These are phyloP conservation scores for Hemiscyllium ocellatum DNA, from an alignment of 2,113 vertebrate genomes.

Conservation along the genomic window DNA sequence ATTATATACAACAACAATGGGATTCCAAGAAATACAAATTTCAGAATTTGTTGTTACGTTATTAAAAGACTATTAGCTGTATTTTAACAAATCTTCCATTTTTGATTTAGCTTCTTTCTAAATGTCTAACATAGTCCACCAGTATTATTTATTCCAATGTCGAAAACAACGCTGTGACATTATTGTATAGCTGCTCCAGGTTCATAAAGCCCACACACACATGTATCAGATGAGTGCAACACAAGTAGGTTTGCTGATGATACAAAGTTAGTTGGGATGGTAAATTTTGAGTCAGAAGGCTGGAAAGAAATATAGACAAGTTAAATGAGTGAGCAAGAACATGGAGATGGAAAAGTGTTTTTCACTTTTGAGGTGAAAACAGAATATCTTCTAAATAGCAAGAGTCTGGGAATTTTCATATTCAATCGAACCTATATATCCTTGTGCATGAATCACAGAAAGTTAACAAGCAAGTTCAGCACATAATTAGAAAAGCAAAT, in stretches of 20 bases:
- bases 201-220: neutral
- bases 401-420: neutral
- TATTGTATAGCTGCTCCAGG: too few relatives aligned
- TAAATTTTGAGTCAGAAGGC: neutral
- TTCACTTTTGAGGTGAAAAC: neutral
- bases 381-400: neutral
- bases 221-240: neutral
- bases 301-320: neutral
- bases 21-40: too few relatives aligned
- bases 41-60: too few relatives aligned
- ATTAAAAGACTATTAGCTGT: too few relatives aligned
- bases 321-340: neutral
- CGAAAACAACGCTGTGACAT: too few relatives aligned
- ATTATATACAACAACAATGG: too few relatives aligned
- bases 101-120: too few relatives aligned
- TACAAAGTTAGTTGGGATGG: neutral
- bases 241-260: neutral
- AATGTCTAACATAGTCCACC: too few relatives aligned
- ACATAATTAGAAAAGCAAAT: neutral
- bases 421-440: neutral
- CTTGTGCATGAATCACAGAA: neutral
- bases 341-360: neutral
- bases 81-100: too few relatives aligned
- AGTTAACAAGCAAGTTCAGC: neutral
- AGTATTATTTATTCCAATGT: too few relatives aligned